Evolutionary conservation across 2,888 invertebrate species (phyloP).

Genomic region (Aleiodes testaceus): DNA sequence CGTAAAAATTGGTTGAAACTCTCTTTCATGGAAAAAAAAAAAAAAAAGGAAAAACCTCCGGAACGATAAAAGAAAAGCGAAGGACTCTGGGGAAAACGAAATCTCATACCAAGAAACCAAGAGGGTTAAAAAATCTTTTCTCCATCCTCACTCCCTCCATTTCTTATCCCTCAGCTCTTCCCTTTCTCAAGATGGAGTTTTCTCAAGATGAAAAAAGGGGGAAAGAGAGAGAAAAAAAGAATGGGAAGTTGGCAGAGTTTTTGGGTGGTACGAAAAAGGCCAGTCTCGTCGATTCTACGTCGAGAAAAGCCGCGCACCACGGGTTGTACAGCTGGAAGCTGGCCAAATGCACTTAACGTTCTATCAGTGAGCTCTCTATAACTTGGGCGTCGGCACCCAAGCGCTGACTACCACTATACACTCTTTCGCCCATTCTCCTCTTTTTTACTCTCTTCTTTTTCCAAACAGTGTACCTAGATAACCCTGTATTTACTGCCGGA

Average conservation of each 20-base stretch:
- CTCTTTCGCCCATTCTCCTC: slow-evolving; percentile 32
- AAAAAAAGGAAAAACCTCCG: not conserved
- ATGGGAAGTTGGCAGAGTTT: slow-evolving; percentile 1
- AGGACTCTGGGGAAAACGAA: slow-evolving; percentile 36
- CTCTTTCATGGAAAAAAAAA: not conserved
- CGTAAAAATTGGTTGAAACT: slow-evolving; percentile 46
- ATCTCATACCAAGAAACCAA: slow-evolving; percentile 29
- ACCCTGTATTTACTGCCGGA: slow-evolving; percentile 61
- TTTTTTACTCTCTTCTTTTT: not conserved
- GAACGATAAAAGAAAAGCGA: slow-evolving; percentile 42
- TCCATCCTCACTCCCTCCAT: not conserved
- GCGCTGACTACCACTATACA: slow-evolving; percentile 10
- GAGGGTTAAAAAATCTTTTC: slow-evolving; percentile 12
- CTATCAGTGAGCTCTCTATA: slow-evolving; percentile 58
- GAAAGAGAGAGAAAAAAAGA: not conserved
- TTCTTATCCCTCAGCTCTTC: not conserved
- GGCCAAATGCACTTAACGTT: slow-evolving; percentile 70
- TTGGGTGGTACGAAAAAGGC: slow-evolving; percentile 36
- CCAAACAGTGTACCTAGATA: slow-evolving; percentile 51
- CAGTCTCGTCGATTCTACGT: slow-evolving; percentile 57
- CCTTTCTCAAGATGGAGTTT: slow-evolving; percentile 5
- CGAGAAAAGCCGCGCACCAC: slow-evolving; percentile 54
- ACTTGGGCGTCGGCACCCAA: slow-evolving; percentile 19
- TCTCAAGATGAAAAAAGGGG: slow-evolving; percentile 3
- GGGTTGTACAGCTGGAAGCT: slow-evolving; percentile 61